These are phyloP conservation scores for Seira musarum DNA, from an alignment of 2,888 invertebrate species.

Conservation along the genomic window DNA sequence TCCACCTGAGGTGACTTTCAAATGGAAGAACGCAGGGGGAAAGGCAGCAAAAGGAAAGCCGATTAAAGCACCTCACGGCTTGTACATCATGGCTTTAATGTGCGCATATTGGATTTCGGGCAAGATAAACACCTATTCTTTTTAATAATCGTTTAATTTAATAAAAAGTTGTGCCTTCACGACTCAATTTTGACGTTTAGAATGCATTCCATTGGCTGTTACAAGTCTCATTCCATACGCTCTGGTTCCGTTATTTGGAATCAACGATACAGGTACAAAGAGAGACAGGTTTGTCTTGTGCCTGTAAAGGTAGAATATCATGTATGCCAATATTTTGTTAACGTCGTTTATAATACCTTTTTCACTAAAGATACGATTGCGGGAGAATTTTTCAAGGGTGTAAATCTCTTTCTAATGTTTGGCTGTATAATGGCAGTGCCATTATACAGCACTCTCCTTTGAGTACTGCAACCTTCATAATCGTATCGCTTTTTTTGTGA, in stretches of 20 bases:
- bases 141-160: background rate
- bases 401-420: conserved; percentile 39
- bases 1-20: too few relatives aligned
- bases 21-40: too few relatives aligned
- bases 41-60: conserved; percentile 26
- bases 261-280: conserved; percentile 77
- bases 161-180: conserved; percentile 78
- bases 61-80: conserved; percentile 38
- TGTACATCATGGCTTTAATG: conserved; percentile 60
- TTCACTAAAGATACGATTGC: too few relatives aligned
- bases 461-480: conserved; percentile 75
- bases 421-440: conserved; percentile 73
- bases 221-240: conserved; percentile 88
- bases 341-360: conserved; percentile 15
- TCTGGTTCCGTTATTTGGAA: conserved; percentile 86
- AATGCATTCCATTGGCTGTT: conserved; percentile 85
- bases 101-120: conserved; percentile 64
- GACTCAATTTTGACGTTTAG: conserved; percentile 73
- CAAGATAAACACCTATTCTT: background rate
- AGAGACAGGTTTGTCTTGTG: too few relatives aligned
- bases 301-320: background rate
- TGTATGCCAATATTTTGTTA: background rate
- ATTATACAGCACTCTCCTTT: conserved; percentile 75
- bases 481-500: conserved; percentile 74
- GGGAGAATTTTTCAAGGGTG: conserved; percentile 19